Conservation (phyloP, 1,140 invertebrate genomes). For the Apis dorsata region DNA sequence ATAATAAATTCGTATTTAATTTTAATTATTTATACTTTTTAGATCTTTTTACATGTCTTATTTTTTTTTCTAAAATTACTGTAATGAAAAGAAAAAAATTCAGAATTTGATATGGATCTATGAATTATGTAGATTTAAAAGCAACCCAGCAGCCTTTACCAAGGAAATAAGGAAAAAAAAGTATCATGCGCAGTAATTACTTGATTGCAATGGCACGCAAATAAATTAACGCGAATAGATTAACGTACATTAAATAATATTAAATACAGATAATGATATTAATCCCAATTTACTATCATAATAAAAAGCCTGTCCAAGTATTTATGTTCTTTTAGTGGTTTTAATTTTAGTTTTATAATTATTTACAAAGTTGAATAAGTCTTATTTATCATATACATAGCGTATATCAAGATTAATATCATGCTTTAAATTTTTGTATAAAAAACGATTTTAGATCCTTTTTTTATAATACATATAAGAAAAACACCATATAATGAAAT, state of each 20-base stretch:
- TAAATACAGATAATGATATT: slow-evolving; percentile 29
- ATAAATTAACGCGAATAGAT: slow-evolving; percentile 10
- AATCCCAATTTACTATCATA: slow-evolving; percentile 46
- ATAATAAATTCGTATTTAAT: background rate
- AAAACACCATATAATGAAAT: too few relatives aligned
- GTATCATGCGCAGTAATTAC: background rate
- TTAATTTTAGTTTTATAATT: background rate
- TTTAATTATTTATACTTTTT: background rate
- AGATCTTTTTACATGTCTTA: background rate
- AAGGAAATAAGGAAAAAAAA: slow-evolving; percentile 11
- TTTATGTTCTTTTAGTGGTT: background rate
- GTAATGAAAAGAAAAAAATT: background rate
- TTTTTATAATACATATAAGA: background rate
- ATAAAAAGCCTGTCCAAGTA: slow-evolving; percentile 6
- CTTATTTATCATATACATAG: too few relatives aligned
- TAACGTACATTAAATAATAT: slow-evolving; percentile 27
- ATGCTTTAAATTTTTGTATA: background rate
- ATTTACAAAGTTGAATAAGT: background rate
- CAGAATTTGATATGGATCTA: background rate
- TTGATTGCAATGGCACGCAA: slow-evolving; percentile 37
- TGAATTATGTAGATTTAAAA: background rate
- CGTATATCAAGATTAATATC: slow-evolving; percentile 1
- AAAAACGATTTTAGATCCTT: slow-evolving; percentile 18
- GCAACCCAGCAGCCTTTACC: slow-evolving; percentile 23
- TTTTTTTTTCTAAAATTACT: background rate